Percentiles rank a stretch among this genome's conserved stretches.
phyloP scores from a whole-genome alignment of 2,888 invertebrate genomes.

The Eupithecia insigniata region DNA sequence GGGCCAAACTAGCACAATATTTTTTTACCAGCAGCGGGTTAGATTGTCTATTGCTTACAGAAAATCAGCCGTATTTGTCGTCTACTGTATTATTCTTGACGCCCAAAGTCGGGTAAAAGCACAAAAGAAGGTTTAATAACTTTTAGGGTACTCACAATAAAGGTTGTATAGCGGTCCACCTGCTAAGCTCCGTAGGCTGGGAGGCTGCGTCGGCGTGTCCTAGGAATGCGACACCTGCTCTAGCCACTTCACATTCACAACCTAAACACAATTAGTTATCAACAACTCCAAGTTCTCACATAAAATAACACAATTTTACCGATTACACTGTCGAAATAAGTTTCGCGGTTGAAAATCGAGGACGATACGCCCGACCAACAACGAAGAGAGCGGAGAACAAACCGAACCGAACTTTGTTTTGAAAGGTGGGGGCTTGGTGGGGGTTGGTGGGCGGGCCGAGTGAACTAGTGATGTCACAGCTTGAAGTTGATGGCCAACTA shows the following conservation, averaged over 20 bases:
- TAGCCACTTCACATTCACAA: conserved; percentile 73
- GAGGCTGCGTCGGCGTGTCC: conserved; percentile 74
- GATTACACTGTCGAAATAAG: conserved; percentile 57
- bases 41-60: too few species aligned
- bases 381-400: conserved; percentile 65
- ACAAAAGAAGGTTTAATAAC: background rate
- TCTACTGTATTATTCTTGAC: background rate
- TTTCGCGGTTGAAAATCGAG: conserved; percentile 64
- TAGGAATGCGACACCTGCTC: conserved; percentile 79
- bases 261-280: conserved; percentile 49
- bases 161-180: conserved; percentile 63
- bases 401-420: conserved; percentile 57
- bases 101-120: background rate
- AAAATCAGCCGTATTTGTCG: background rate
- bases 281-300: conserved; percentile 38
- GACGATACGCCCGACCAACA: conserved; percentile 44
- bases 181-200: conserved; percentile 60
- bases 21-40: background rate
- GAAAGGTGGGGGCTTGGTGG: conserved; percentile 51
- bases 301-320: conserved; percentile 43
- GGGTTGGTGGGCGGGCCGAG: conserved; percentile 36
- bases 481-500: conserved; percentile 35
- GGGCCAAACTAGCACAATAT: background rate
- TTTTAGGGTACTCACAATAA: conserved; percentile 11
- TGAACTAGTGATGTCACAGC: conserved; percentile 40